These are phyloP conservation scores for Dicentrarchus labrax DNA, from an alignment of 2,113 vertebrate genomes.

Conservation along the genomic window DNA sequence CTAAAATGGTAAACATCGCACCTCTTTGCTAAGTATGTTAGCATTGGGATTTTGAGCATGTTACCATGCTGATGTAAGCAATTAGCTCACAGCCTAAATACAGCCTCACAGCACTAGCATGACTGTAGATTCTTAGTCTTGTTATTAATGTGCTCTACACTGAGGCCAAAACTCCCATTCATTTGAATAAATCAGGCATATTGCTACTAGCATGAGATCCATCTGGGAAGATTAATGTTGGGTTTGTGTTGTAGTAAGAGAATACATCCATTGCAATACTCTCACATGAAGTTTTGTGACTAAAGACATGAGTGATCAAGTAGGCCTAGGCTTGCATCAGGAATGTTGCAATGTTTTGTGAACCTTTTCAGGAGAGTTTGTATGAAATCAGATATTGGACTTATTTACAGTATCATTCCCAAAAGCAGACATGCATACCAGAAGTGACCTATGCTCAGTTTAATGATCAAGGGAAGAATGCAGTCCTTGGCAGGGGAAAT, in stretches of 20 bases:
- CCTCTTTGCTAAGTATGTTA: not conserved
- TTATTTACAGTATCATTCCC: not conserved
- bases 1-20: not conserved
- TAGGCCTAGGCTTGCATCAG: not conserved
- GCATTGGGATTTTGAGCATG: not conserved
- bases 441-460: conserved; percentile 13
- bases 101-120: not conserved
- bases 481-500: conserved; percentile 27
- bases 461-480: conserved; percentile 27
- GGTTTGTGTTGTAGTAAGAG: not conserved
- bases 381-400: conserved; percentile 10
- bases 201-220: not conserved
- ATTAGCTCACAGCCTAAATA: no score
- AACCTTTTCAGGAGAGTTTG: not conserved
- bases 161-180: not conserved
- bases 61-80: not conserved
- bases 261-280: not conserved
- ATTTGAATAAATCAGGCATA: not conserved
- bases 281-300: not conserved
- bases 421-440: conserved; percentile 17
- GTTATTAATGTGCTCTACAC: no score
- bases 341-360: not conserved
- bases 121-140: not conserved
- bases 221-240: not conserved
- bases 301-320: not conserved